A percentile compares a stretch with the other conserved stretches of the same genome.
Evolutionary conservation across 2,888 invertebrate species (phyloP).

Genomic region (Nineta flava): DNA sequence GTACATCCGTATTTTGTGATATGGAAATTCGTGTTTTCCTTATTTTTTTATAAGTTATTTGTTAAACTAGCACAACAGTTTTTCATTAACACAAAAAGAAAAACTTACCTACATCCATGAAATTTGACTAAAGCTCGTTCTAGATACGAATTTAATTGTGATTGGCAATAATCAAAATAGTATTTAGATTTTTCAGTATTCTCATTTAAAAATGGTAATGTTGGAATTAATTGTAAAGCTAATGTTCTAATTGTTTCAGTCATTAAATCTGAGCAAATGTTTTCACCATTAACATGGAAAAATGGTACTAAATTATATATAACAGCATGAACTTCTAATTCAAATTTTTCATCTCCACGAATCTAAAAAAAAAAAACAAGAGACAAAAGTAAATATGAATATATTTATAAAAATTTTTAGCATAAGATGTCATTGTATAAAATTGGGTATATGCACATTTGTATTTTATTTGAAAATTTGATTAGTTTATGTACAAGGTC

Average conservation of each 20-base stretch:
- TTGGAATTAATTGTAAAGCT: slow-evolving; percentile 27
- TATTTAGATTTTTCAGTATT: slow-evolving; percentile 19
- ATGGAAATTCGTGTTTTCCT: too few species aligned
- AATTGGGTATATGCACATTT: too few species aligned
- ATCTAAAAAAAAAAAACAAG: slow-evolving; percentile 1
- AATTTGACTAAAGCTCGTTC: slow-evolving; percentile 28
- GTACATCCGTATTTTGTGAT: too few species aligned
- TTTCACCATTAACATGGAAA: slow-evolving; percentile 35
- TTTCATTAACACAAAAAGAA: too few species aligned
- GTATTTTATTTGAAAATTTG: too few species aligned
- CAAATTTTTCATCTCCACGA: not conserved
- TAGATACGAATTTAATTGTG: slow-evolving; percentile 27
- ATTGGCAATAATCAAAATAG: slow-evolving; percentile 27
- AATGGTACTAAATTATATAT: slow-evolving; percentile 27
- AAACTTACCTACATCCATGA: slow-evolving; percentile 27
- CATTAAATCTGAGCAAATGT: slow-evolving; percentile 33
- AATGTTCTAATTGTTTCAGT: slow-evolving; percentile 33
- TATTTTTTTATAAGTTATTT: too few species aligned
- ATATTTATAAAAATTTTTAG: too few species aligned
- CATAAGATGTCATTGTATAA: too few species aligned
- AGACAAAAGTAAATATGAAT: too few species aligned
- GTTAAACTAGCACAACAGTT: too few species aligned
- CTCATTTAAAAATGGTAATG: slow-evolving; percentile 13
- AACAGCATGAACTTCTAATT: slow-evolving; percentile 4
- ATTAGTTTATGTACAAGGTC: too few species aligned